Conservation (phyloP, 2,113 vertebrate genomes). For the Ciconia maguari region DNA sequence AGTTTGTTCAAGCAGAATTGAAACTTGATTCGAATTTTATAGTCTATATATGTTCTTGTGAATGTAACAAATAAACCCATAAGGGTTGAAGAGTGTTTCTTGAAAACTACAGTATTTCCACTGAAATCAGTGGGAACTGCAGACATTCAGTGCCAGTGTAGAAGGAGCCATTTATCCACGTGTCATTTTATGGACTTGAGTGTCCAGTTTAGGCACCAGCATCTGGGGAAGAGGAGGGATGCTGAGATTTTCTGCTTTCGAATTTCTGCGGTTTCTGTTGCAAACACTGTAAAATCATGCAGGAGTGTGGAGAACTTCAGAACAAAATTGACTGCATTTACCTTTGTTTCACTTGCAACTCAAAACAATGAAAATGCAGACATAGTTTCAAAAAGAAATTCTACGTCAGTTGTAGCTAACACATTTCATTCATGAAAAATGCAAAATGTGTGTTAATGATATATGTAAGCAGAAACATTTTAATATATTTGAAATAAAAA, state of each 20-base stretch:
- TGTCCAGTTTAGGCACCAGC: background rate
- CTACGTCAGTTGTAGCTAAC: background rate
- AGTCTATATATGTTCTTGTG: background rate
- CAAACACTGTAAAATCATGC: background rate
- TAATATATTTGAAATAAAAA: background rate
- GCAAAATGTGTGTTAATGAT: background rate
- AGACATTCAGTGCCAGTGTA: background rate
- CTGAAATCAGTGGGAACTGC: background rate
- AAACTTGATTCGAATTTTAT: background rate
- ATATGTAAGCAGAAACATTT: background rate
- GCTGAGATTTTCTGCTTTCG: background rate
- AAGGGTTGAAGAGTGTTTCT: background rate
- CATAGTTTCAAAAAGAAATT: background rate
- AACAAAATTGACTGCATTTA: background rate
- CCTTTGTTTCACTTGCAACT: background rate
- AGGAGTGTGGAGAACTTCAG: background rate
- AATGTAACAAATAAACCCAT: background rate
- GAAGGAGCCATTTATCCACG: background rate
- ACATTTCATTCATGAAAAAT: background rate
- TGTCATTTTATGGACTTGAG: background rate
- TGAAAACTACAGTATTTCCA: background rate
- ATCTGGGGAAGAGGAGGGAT: background rate
- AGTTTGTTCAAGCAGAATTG: background rate
- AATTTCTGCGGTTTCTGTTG: background rate
- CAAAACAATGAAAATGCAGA: background rate